A percentile compares a stretch with the other conserved stretches of the same genome.
phyloP scores from a whole-genome alignment of 2,888 invertebrate genomes.

The Aphelenchoides bicaudatus region DNA sequence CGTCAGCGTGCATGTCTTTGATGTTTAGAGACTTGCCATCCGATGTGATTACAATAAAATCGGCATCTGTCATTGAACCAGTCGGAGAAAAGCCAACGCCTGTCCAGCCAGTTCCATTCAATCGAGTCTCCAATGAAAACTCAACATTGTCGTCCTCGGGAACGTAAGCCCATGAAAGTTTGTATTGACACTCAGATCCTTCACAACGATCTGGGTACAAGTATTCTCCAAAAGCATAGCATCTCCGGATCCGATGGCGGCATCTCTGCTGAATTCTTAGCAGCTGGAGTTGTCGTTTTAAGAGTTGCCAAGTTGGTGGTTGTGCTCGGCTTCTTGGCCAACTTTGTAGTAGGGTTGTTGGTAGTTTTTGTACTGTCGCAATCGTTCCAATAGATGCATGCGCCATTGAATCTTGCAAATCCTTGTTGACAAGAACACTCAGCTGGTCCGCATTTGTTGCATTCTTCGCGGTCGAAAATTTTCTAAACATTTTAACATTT shows the following conservation, averaged over 20 bases:
- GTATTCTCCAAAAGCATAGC: constrained; percentile 57
- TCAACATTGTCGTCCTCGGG: constrained; percentile 58
- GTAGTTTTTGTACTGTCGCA: constrained; percentile 32
- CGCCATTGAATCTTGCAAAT: constrained; percentile 45
- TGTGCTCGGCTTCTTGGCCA: background rate
- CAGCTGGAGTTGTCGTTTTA: constrained; percentile 10
- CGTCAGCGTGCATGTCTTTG: constrained; percentile 50
- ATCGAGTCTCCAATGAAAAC: constrained; percentile 57
- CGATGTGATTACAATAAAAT: constrained; percentile 55
- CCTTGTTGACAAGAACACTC: constrained; percentile 56
- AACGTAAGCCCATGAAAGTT: constrained; percentile 53
- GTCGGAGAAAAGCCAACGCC: constrained; percentile 55
- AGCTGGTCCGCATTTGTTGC: constrained; percentile 49
- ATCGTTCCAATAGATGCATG: constrained; percentile 59
- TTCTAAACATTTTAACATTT: no score
- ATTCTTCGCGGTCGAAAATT: constrained; percentile 55
- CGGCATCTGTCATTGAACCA: constrained; percentile 56
- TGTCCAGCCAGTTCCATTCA: constrained; percentile 44
- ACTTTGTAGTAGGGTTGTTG: constrained; percentile 10
- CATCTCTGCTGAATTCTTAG: constrained; percentile 9
- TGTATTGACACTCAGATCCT: constrained; percentile 49
- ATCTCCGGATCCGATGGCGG: background rate
- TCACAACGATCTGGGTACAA: constrained; percentile 53
- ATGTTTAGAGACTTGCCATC: constrained; percentile 42
- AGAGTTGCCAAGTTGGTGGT: constrained; percentile 2